phyloP scores from a whole-genome alignment of 53 echinoderm and acorn worm genomes.

The Echinometra lucunter region DNA sequence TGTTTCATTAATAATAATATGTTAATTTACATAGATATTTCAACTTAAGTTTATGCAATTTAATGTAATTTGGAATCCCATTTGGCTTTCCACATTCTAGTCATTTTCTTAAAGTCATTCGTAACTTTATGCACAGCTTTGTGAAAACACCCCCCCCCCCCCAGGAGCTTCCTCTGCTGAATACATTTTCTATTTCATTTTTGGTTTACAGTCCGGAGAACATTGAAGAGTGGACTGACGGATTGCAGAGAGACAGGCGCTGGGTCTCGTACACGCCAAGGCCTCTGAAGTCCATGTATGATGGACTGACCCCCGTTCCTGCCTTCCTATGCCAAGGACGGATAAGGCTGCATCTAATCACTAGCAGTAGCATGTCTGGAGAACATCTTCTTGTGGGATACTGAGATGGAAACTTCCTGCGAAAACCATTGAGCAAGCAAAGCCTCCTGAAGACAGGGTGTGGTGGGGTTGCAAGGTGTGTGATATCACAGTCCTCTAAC shows the following conservation, averaged over 20 bases:
- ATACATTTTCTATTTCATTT: neutral
- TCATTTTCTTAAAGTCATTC: too few species aligned
- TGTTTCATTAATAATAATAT: too few species aligned
- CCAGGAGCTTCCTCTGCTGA: too few species aligned
- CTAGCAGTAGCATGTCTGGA: neutral
- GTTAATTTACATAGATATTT: too few species aligned
- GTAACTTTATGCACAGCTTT: too few species aligned
- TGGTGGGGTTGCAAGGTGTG: too few species aligned
- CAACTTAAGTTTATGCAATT: too few species aligned
- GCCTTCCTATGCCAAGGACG: neutral
- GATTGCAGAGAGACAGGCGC: conserved; percentile 91
- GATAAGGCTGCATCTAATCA: neutral
- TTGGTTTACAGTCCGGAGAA: conserved; percentile 83
- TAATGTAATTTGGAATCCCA: too few species aligned
- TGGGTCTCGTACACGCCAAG: conserved; percentile 80
- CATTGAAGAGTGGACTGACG: conserved; percentile 92
- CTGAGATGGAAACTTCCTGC: neutral
- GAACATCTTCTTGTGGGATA: neutral
- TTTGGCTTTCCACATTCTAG: too few species aligned
- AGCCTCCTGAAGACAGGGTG: neutral
- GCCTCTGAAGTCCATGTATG: conserved; percentile 58
- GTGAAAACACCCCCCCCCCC: too few species aligned
- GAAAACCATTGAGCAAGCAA: too few species aligned
- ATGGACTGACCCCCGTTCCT: conserved; percentile 13
- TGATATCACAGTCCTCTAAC: too few species aligned